Evolutionary conservation across 2,888 invertebrate species (phyloP).

Genomic region (Stenichneumon culpator): DNA sequence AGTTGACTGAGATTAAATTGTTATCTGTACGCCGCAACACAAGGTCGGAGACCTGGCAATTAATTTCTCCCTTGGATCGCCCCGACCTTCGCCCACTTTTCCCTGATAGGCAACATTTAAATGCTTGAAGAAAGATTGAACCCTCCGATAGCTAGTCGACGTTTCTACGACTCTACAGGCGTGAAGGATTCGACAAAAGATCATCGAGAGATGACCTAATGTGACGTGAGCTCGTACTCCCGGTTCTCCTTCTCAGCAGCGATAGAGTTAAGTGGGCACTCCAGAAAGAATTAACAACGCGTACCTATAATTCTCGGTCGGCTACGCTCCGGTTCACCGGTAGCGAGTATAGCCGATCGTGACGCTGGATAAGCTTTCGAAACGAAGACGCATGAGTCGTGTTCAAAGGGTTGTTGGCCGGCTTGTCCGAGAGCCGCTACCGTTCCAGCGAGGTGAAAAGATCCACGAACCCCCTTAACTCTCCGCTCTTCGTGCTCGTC

Average conservation of each 20-base stretch:
- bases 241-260: neutral
- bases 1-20: too few relatives aligned
- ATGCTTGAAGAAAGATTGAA: neutral
- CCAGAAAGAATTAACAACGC: constrained; percentile 43
- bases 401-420: constrained; percentile 60
- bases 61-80: too few relatives aligned
- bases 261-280: constrained; percentile 7
- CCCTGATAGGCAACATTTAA: too few relatives aligned
- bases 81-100: too few relatives aligned
- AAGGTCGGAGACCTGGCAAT: too few relatives aligned
- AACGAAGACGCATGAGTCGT: constrained; percentile 66
- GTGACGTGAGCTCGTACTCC: constrained; percentile 54
- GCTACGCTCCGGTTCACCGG: constrained; percentile 41
- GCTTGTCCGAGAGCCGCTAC: neutral
- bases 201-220: constrained; percentile 48
- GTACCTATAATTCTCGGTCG: constrained; percentile 65
- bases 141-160: neutral
- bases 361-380: constrained; percentile 64
- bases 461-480: constrained; percentile 53
- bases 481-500: constrained; percentile 11
- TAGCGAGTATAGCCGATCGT: constrained; percentile 60
- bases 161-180: neutral
- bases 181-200: constrained; percentile 37
- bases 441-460: constrained; percentile 14
- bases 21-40: too few relatives aligned